A percentile compares a stretch with the other conserved stretches of the same genome.
phyloP scores from a whole-genome alignment of 2,797 vertebrate genomes.

The Triplophysa bombifrons region DNA sequence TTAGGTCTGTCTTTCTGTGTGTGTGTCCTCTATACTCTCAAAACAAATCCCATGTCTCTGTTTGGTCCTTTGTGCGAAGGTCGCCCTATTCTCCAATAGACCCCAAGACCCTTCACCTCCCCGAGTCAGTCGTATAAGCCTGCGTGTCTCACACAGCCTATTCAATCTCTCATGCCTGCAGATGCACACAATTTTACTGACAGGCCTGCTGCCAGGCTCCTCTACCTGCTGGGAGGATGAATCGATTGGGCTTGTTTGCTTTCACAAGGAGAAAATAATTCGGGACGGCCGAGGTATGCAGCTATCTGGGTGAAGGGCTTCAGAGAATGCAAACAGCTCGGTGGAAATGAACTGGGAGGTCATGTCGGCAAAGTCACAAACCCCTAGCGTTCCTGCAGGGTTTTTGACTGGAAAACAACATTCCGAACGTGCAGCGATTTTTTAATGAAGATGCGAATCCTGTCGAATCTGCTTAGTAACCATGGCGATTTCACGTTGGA shows the following conservation, averaged over 20 bases:
- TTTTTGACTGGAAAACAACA: constrained; percentile 28
- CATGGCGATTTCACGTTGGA: too few species aligned
- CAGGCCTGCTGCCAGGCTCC: constrained; percentile 39
- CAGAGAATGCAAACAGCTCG: constrained; percentile 25
- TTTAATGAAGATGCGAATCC: constrained; percentile 8
- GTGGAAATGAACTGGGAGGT: constrained; percentile 32
- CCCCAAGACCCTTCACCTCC: constrained; percentile 49
- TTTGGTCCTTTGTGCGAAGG: constrained; percentile 56
- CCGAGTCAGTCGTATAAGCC: constrained; percentile 49
- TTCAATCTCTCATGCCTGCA: constrained; percentile 45
- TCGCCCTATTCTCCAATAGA: constrained; percentile 46
- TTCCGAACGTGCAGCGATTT: constrained; percentile 14
- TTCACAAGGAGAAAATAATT: constrained; percentile 43
- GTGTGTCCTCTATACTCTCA: constrained; percentile 40
- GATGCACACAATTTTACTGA: constrained; percentile 40
- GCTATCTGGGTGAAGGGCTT: constrained; percentile 33
- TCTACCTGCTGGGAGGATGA: constrained; percentile 51
- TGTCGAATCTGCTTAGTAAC: not conserved
- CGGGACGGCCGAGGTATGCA: constrained; percentile 23
- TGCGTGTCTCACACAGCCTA: constrained; percentile 40
- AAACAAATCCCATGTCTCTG: constrained; percentile 55
- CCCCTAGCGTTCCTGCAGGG: not conserved
- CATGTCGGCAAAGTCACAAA: constrained; percentile 34
- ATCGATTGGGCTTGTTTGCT: constrained; percentile 47
- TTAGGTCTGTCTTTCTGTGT: constrained; percentile 26